Evolutionary conservation across 2,888 invertebrate genomes (phyloP).

Genomic region (Hyalella azteca): DNA sequence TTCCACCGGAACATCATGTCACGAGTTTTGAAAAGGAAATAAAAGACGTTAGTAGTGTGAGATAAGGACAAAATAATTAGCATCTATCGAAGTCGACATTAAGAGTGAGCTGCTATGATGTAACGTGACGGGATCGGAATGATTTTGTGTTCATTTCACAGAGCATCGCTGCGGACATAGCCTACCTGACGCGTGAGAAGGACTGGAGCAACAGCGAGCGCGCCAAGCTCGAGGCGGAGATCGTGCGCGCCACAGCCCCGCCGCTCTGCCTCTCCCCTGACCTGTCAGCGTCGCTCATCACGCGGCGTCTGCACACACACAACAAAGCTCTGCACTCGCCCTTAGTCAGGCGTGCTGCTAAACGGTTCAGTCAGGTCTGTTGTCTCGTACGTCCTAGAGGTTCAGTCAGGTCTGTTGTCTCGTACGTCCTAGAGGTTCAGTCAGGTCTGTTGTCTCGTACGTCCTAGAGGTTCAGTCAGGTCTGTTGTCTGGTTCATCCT

Average conservation of each 20-base stretch:
- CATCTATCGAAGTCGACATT: too few relatives aligned
- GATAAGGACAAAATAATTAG: too few relatives aligned
- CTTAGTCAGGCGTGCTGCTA: slow-evolving; percentile 49
- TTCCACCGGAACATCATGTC: too few relatives aligned
- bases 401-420: slow-evolving; percentile 43
- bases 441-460: slow-evolving; percentile 45
- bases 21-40: too few relatives aligned
- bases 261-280: slow-evolving; percentile 89
- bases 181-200: slow-evolving; percentile 68
- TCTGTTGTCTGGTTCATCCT: too few relatives aligned
- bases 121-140: too few relatives aligned
- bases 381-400: neutral
- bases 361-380: slow-evolving; percentile 55
- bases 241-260: slow-evolving; percentile 84
- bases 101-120: too few relatives aligned
- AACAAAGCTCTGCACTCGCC: slow-evolving; percentile 51
- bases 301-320: slow-evolving; percentile 65
- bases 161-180: slow-evolving; percentile 70
- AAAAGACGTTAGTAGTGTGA: too few relatives aligned
- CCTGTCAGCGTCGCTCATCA: slow-evolving; percentile 77
- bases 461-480: too few relatives aligned
- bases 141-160: slow-evolving; percentile 11
- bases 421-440: slow-evolving; percentile 54
- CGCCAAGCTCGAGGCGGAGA: slow-evolving; percentile 79
- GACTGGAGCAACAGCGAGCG: slow-evolving; percentile 78